phyloP scores from a whole-genome alignment of 2,888 invertebrate genomes.

The Metopia argyrocephala region DNA sequence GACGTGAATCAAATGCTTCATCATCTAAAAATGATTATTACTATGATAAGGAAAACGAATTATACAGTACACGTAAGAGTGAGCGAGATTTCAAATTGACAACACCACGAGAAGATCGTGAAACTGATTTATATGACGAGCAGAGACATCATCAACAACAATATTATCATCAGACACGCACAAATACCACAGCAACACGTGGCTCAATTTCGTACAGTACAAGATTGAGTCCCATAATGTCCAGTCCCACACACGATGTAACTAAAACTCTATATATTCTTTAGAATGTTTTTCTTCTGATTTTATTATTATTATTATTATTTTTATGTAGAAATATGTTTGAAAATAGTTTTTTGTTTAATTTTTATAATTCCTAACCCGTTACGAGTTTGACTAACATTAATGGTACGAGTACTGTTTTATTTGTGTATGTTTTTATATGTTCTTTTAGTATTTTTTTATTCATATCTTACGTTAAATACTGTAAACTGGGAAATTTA shows the following conservation, averaged over 20 bases:
- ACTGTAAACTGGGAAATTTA: not conserved
- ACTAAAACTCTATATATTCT: slow-evolving; percentile 68
- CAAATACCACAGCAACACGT: slow-evolving; percentile 66
- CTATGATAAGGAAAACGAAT: slow-evolving; percentile 78
- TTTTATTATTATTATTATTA: slow-evolving; percentile 41
- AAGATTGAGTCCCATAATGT: slow-evolving; percentile 73
- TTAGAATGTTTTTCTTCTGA: slow-evolving; percentile 33
- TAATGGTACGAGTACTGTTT: not conserved
- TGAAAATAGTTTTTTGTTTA: slow-evolving; percentile 32
- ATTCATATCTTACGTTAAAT: slow-evolving; percentile 2
- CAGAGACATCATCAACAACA: slow-evolving; percentile 64
- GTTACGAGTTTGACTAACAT: slow-evolving; percentile 16
- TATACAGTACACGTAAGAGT: slow-evolving; percentile 72
- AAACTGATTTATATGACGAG: slow-evolving; percentile 65
- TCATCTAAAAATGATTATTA: slow-evolving; percentile 76
- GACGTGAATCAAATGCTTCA: slow-evolving; percentile 74
- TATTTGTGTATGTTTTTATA: not conserved
- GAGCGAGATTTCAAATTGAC: slow-evolving; percentile 74
- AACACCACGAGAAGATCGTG: slow-evolving; percentile 76
- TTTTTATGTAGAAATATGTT: not conserved
- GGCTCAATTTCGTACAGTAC: slow-evolving; percentile 56
- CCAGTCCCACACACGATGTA: slow-evolving; percentile 79
- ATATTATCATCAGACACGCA: slow-evolving; percentile 65
- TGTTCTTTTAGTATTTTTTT: slow-evolving; percentile 24
- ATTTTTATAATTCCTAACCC: slow-evolving; percentile 12